phyloP scores from a whole-genome alignment of 2,888 invertebrate species.

The Clistopyga incitator region DNA sequence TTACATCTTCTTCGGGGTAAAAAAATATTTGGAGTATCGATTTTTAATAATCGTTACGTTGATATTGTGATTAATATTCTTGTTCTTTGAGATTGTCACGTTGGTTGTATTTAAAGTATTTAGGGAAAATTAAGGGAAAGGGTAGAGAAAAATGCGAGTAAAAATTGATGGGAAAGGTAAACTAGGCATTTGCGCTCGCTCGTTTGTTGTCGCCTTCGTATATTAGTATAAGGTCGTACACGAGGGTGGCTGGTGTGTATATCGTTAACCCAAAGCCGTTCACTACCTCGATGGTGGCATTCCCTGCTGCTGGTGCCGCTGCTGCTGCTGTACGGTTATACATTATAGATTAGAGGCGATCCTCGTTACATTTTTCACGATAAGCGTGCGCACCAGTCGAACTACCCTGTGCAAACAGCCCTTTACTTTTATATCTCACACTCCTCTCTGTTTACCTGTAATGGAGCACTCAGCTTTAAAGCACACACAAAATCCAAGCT shows the following conservation, averaged over 20 bases:
- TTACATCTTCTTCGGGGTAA: no score
- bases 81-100: no score
- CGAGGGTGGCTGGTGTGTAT: slow-evolving; percentile 35
- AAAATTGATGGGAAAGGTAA: slow-evolving; percentile 48
- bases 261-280: slow-evolving; percentile 55
- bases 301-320: slow-evolving; percentile 20
- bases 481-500: neutral
- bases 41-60: no score
- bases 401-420: slow-evolving; percentile 21
- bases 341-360: slow-evolving; percentile 65
- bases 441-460: neutral
- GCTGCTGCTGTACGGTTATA: slow-evolving; percentile 44
- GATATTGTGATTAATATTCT: no score
- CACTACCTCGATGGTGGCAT: slow-evolving; percentile 25
- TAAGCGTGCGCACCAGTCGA: slow-evolving; percentile 57
- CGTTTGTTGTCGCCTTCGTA: slow-evolving; percentile 38
- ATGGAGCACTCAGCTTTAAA: neutral
- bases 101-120: neutral
- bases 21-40: no score
- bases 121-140: slow-evolving; percentile 16
- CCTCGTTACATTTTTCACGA: slow-evolving; percentile 65
- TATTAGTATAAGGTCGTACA: slow-evolving; percentile 49
- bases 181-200: slow-evolving; percentile 34
- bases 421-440: slow-evolving; percentile 1
- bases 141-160: neutral